A percentile compares a stretch with the other conserved stretches of the same genome.
These are phyloP conservation scores for Pseudolycoriella hygida DNA, from an alignment of 2,888 invertebrate genomes.

Conservation along the genomic window DNA sequence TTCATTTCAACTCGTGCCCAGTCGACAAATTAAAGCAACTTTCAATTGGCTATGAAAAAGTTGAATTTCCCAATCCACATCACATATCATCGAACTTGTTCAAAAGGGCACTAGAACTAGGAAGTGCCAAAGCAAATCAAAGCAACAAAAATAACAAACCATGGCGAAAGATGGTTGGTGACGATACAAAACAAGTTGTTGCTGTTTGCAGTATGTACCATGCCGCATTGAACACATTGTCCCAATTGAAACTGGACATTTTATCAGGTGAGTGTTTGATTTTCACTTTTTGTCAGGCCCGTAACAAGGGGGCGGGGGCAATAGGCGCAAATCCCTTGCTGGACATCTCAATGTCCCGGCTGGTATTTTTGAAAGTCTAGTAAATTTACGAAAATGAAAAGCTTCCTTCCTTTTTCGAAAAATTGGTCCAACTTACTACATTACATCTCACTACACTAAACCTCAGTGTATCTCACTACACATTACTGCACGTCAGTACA, in stretches of 20 bases:
- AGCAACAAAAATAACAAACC: constrained; percentile 38
- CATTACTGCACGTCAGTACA: too few species aligned
- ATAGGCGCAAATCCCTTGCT: too few species aligned
- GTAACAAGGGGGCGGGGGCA: too few species aligned
- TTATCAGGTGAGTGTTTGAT: constrained; percentile 61
- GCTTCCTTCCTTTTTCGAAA: too few species aligned
- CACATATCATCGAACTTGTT: constrained; percentile 33
- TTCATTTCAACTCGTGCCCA: not conserved
- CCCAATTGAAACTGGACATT: constrained; percentile 81
- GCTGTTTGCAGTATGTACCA: constrained; percentile 84
- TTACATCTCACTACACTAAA: too few species aligned
- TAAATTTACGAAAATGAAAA: too few species aligned
- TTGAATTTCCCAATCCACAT: constrained; percentile 24
- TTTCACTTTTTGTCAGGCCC: too few species aligned
- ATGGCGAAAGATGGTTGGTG: constrained; percentile 55
- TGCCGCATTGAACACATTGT: constrained; percentile 73
- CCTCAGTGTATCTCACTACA: too few species aligned
- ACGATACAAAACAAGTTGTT: constrained; percentile 66
- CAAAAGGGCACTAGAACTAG: constrained; percentile 40
- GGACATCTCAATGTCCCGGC: too few species aligned
- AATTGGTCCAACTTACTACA: too few species aligned
- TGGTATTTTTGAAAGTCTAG: constrained; percentile 1
- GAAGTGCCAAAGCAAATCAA: constrained; percentile 39
- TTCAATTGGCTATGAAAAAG: constrained; percentile 23
- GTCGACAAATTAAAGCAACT: constrained; percentile 22